Base-by-base conservation (phyloP, 2,113 vertebrate species). In the Phalacrocorax pelagicus region DNA sequence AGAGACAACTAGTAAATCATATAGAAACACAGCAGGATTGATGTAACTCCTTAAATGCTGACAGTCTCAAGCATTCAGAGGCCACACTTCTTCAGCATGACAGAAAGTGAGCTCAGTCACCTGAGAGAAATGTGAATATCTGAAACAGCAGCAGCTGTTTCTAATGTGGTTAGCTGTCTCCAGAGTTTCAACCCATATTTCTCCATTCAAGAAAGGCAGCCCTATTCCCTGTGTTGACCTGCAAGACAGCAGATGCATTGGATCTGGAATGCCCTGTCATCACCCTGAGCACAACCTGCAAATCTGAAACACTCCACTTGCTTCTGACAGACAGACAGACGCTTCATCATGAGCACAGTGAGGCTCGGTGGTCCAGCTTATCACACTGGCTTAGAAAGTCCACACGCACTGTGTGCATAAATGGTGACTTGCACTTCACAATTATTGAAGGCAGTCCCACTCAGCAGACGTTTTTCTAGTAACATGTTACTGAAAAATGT, bases 371-470 rank as follows among this genome's bases (percentile, higher is more conserved):
- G 12, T 34, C 55, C 81, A 61, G 13, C 5, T 75, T 10, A 38
- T 24, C 30, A 46, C 55, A 15, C 0, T 0, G 22, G 6, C 65
- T 52, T 63, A 52, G 63, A 26, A 92, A 74, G 21, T 44, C 29
- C 81, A 36, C 26, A 3, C 10, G 54, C 61, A 62, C 12, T 7
- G 0, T 1, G 1, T 8, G 22, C 51, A 55, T 20, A 40, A 85
- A 61, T 1, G 9, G n/a, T 4, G 3, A 34, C 15, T 87, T 6
- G 2, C 14, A 18, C 4, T 4, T 67, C 0, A 0, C 15, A 42
- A 1, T 67, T 47, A 29, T 4, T 23, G 38, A 75, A 79, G 21
- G 54, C 13, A 71, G 4, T 58, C 65, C 49, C 24, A 21, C 13
- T 4, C 6, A 7, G 18, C 30, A 59, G n/a, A 32, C 19, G 21